Conservation (phyloP, 2,797 vertebrate genomes). For the Sternotherus odoratus region DNA sequence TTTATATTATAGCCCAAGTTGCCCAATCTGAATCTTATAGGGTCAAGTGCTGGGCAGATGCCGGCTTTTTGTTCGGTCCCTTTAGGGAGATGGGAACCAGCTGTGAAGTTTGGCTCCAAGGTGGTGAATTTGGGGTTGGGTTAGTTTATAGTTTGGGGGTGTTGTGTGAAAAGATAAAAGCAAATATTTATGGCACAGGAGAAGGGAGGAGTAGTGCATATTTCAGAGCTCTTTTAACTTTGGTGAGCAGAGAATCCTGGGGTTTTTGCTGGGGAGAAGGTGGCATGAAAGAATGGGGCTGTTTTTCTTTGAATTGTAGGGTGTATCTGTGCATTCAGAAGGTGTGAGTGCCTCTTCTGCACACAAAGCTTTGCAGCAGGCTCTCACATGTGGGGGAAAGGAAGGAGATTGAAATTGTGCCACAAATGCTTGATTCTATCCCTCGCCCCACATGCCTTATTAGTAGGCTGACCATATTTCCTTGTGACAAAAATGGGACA, state of each 20-base stretch:
- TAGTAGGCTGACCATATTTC: too few species aligned
- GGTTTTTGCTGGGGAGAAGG: background rate
- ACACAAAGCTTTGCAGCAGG: background rate
- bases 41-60: background rate
- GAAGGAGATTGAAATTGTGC: background rate
- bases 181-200: background rate
- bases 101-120: too few species aligned
- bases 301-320: background rate
- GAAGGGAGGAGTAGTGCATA: background rate
- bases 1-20: fast-evolving
- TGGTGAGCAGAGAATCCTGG: background rate
- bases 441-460: background rate
- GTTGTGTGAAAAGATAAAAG: background rate
- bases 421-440: background rate
- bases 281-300: background rate
- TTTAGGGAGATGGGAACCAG: background rate
- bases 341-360: background rate
- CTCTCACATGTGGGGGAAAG: background rate
- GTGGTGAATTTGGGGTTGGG: background rate
- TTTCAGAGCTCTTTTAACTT: fast-evolving
- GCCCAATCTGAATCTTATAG: background rate
- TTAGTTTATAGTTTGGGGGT: fast-evolving
- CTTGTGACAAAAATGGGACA: too few species aligned
- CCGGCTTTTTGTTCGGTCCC: background rate
- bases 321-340: background rate